Conservation (phyloP, 1,140 invertebrate genomes). For the Asobara japonica region DNA sequence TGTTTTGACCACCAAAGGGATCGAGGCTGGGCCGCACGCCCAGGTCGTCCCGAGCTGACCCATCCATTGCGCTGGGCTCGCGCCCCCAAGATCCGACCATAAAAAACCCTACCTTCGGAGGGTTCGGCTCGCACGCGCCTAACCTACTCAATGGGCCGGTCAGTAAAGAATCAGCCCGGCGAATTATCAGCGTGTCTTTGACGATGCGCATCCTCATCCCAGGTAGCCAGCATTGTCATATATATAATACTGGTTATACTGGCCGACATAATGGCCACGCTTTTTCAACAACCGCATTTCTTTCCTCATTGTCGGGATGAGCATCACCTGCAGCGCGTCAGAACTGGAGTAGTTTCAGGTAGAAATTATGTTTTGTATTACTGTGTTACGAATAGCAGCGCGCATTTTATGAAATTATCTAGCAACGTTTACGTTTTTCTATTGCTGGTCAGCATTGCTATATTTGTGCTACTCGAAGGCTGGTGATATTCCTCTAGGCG, state of each 20-base stretch:
- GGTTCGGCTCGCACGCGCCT: constrained; percentile 11
- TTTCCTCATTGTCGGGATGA: constrained; percentile 6
- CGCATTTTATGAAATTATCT: too few species aligned
- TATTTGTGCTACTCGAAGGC: too few species aligned
- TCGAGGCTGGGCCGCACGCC: constrained; percentile 60
- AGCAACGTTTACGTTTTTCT: too few species aligned
- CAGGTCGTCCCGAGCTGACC: constrained; percentile 59
- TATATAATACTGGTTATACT: not conserved
- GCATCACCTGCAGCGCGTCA: constrained; percentile 32
- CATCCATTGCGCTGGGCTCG: constrained; percentile 47
- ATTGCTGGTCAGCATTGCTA: too few species aligned
- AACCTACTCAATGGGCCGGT: not conserved
- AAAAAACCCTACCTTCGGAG: not conserved
- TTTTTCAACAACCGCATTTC: not conserved
- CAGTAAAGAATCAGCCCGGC: not conserved
- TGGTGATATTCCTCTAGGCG: too few species aligned
- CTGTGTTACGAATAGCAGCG: too few species aligned
- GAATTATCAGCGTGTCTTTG: constrained; percentile 25
- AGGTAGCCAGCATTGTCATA: not conserved
- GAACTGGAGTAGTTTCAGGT: too few species aligned
- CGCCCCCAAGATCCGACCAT: constrained; percentile 41
- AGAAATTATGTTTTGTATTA: too few species aligned
- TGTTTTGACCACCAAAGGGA: constrained; percentile 67
- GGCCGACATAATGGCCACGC: constrained; percentile 8
- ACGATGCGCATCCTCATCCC: not conserved